Conservation (phyloP, 1,140 invertebrate genomes). For the Drosophila subpulchrella region DNA sequence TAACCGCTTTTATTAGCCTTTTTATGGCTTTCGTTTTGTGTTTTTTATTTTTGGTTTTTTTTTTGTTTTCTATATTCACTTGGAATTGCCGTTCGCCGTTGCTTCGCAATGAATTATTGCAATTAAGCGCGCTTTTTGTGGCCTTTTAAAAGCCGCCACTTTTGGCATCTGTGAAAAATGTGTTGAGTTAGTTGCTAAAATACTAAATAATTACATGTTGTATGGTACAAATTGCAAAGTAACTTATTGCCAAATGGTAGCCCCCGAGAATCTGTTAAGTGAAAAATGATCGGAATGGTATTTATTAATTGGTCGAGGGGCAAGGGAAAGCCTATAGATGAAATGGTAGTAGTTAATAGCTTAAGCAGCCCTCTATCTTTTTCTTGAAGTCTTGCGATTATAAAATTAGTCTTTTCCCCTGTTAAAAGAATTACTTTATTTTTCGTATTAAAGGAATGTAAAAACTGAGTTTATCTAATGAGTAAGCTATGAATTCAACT, state of each 20-base stretch:
- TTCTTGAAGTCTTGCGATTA: no score
- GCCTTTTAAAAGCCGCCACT: slow-evolving; percentile 72
- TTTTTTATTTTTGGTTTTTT: slow-evolving; percentile 36
- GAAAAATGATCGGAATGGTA: slow-evolving; percentile 27
- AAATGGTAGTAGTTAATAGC: slow-evolving; percentile 11
- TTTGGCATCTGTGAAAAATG: slow-evolving; percentile 56
- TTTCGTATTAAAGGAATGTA: neutral
- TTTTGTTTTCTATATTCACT: slow-evolving; percentile 25
- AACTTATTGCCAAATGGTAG: slow-evolving; percentile 38
- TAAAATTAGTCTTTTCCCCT: no score
- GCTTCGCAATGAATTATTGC: slow-evolving; percentile 75
- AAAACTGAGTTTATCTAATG: slow-evolving; percentile 5
- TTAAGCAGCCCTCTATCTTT: no score
- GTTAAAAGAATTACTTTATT: neutral
- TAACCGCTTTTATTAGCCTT: slow-evolving; percentile 68
- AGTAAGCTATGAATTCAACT: slow-evolving; percentile 1
- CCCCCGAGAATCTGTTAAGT: slow-evolving; percentile 26
- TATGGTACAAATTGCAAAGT: slow-evolving; percentile 45
- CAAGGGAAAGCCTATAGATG: slow-evolving; percentile 16
- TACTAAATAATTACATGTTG: slow-evolving; percentile 74
- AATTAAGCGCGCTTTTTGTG: slow-evolving; percentile 75
- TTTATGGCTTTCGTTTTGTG: slow-evolving; percentile 73
- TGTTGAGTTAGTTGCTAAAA: slow-evolving; percentile 69
- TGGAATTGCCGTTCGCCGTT: slow-evolving; percentile 32
- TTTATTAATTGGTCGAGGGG: slow-evolving; percentile 18